A percentile compares a stretch with the other conserved stretches of the same genome.
Conservation (phyloP, 2,797 vertebrate species). For the Kryptopterus vitreolus region DNA sequence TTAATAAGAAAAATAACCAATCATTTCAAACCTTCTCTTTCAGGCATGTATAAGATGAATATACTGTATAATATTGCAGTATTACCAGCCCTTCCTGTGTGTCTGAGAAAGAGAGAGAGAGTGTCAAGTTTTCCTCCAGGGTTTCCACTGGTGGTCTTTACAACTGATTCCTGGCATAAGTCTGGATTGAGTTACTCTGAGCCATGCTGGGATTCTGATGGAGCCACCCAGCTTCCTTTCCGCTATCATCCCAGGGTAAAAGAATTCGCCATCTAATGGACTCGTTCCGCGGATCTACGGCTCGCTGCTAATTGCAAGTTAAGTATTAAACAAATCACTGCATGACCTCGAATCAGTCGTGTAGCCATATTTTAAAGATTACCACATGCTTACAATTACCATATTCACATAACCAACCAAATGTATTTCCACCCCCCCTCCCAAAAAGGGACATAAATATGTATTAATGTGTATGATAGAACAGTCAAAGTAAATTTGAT, state of each 20-base stretch:
- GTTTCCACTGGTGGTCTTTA: conserved; percentile 60
- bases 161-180: conserved; percentile 65
- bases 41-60: too few species aligned
- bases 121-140: conserved; percentile 52
- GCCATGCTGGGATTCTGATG: conserved; percentile 68
- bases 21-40: too few species aligned
- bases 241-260: conserved; percentile 16
- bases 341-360: conserved; percentile 33
- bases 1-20: too few species aligned
- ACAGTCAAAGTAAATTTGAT: not conserved
- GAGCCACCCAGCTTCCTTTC: conserved; percentile 64
- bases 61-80: too few species aligned
- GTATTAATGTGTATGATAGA: not conserved
- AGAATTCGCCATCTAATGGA: conserved; percentile 18
- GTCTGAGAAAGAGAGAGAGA: not conserved
- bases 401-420: conserved; percentile 18
- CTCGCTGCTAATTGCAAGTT: conserved; percentile 41
- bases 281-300: conserved; percentile 20
- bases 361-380: conserved; percentile 30
- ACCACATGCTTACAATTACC: conserved; percentile 52
- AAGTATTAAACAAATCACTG: conserved; percentile 31
- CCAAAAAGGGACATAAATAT: not conserved
- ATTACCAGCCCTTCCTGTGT: not conserved
- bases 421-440: not conserved
- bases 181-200: conserved; percentile 57